Conservation (phyloP, 1,140 invertebrate species). For the Elymnias hypermnestra region DNA sequence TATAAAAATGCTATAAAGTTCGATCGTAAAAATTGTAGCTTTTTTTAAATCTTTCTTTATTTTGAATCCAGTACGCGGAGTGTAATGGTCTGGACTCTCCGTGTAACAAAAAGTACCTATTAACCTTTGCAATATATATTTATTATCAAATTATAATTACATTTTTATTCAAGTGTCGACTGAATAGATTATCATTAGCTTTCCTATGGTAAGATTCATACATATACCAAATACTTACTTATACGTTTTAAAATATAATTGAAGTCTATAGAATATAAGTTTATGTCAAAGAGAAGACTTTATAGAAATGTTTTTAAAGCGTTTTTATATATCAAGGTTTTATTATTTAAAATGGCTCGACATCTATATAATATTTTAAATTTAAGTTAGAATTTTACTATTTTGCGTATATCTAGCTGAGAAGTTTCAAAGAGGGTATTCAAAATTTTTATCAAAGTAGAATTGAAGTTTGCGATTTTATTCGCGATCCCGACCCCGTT, state of each 20-base stretch:
- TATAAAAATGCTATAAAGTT: constrained; percentile 69
- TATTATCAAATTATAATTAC: background rate
- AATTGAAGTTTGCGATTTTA: constrained; percentile 64
- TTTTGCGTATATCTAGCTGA: too few relatives aligned
- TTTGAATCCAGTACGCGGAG: constrained; percentile 14
- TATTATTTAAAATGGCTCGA: too few relatives aligned
- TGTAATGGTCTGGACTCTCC: constrained; percentile 8
- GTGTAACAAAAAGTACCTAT: constrained; percentile 7
- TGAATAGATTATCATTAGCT: too few relatives aligned
- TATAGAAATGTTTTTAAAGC: too few relatives aligned
- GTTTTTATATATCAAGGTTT: too few relatives aligned
- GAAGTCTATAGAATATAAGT: too few relatives aligned
- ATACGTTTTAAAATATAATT: too few relatives aligned
- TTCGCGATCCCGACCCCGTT: constrained; percentile 35
- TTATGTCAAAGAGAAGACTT: too few relatives aligned
- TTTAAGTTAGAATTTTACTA: too few relatives aligned
- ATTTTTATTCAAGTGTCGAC: too few relatives aligned
- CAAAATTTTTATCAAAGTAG: constrained; percentile 25
- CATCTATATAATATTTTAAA: background rate
- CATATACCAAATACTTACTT: too few relatives aligned
- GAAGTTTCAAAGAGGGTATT: constrained; percentile 16
- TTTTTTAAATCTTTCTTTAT: constrained; percentile 30
- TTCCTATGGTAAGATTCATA: too few relatives aligned
- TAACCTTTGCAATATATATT: constrained; percentile 8
- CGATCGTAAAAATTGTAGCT: constrained; percentile 67